phyloP scores from a whole-genome alignment of 2,888 invertebrate species.

The Falcaria lacertinaria region DNA sequence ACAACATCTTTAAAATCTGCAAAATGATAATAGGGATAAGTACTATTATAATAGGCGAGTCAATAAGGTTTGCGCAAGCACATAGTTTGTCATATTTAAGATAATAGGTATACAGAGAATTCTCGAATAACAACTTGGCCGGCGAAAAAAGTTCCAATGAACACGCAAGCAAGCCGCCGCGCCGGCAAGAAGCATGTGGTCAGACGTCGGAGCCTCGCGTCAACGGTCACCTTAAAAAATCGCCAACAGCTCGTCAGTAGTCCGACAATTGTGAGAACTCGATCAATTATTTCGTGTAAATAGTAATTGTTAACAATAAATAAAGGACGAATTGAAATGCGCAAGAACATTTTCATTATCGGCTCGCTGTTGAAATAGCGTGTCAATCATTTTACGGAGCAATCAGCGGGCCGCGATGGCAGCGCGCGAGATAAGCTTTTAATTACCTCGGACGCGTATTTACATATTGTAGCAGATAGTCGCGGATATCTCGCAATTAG shows the following conservation, averaged over 20 bases:
- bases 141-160: slow-evolving; percentile 43
- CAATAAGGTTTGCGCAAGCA: slow-evolving; percentile 53
- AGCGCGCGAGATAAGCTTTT: slow-evolving; percentile 72
- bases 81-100: slow-evolving; percentile 64
- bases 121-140: slow-evolving; percentile 40
- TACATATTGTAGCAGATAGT: slow-evolving; percentile 75
- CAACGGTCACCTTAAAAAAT: slow-evolving; percentile 59
- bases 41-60: slow-evolving; percentile 37
- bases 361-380: slow-evolving; percentile 65
- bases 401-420: slow-evolving; percentile 64
- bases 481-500: slow-evolving; percentile 74
- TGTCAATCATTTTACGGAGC: slow-evolving; percentile 76
- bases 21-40: slow-evolving; percentile 37
- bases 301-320: slow-evolving; percentile 74
- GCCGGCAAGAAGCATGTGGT: slow-evolving; percentile 37
- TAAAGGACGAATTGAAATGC: slow-evolving; percentile 64
- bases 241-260: slow-evolving; percentile 61
- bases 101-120: slow-evolving; percentile 57
- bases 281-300: slow-evolving; percentile 76
- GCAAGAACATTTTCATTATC: slow-evolving; percentile 72
- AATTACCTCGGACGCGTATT: slow-evolving; percentile 75
- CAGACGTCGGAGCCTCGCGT: slow-evolving; percentile 47
- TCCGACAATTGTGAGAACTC: slow-evolving; percentile 77
- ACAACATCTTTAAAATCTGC: slow-evolving; percentile 38
- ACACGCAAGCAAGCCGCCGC: slow-evolving; percentile 26